Percentiles rank a stretch among this genome's conserved stretches.
These are phyloP conservation scores for Watsonalla binaria DNA, from an alignment of 2,888 invertebrate genomes.

Conservation along the genomic window DNA sequence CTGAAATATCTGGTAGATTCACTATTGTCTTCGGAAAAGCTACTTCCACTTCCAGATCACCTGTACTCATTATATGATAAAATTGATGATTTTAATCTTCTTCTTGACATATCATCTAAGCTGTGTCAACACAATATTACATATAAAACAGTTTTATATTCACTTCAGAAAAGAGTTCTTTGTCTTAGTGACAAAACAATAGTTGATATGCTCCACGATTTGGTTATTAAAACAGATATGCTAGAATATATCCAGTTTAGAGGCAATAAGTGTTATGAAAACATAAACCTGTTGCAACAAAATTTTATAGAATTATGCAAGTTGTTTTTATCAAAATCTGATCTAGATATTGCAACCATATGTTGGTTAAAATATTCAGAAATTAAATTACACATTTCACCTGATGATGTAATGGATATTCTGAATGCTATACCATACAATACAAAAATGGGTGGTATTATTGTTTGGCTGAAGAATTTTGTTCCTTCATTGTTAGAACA, in stretches of 20 bases:
- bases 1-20: slow-evolving; percentile 37
- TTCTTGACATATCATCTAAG: slow-evolving; percentile 39
- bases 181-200: slow-evolving; percentile 25
- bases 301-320: slow-evolving; percentile 54
- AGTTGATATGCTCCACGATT: slow-evolving; percentile 38
- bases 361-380: slow-evolving; percentile 69
- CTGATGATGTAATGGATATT: slow-evolving; percentile 51
- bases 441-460: slow-evolving; percentile 62
- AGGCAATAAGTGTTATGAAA: slow-evolving; percentile 48
- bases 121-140: slow-evolving; percentile 46
- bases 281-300: slow-evolving; percentile 48
- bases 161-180: slow-evolving; percentile 53
- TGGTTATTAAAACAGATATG: slow-evolving; percentile 62
- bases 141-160: slow-evolving; percentile 53
- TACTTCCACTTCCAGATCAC: slow-evolving; percentile 34
- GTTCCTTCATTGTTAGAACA: slow-evolving; percentile 59
- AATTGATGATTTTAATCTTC: slow-evolving; percentile 48
- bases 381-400: slow-evolving; percentile 35
- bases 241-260: slow-evolving; percentile 63
- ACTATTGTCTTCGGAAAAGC: slow-evolving; percentile 22
- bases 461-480: slow-evolving; percentile 69
- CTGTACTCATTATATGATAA: slow-evolving; percentile 48
- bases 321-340: slow-evolving; percentile 55
- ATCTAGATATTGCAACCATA: slow-evolving; percentile 68
- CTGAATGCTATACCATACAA: slow-evolving; percentile 59